Base-by-base conservation (phyloP, 2,113 vertebrate species). In the Cottus gobio region DNA sequence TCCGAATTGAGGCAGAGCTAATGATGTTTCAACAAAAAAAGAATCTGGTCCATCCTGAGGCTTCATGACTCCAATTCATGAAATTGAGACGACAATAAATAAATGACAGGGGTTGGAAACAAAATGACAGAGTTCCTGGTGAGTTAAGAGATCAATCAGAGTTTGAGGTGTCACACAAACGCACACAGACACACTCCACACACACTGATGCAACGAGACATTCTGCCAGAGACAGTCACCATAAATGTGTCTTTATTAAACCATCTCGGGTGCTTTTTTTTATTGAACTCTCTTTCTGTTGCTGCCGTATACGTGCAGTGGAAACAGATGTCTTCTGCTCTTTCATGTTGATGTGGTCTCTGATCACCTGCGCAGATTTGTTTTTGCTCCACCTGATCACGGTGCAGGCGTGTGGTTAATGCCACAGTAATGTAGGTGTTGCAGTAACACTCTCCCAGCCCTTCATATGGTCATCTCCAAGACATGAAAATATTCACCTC, bases 401-500 rank as follows among this genome's bases (percentile, higher is more conserved):
- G 31, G 26, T 77, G 62, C 34, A 24, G 30, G 31, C 7, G 2
- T 71, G 72, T 83, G 82, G 56, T 79, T 62, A 61, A 64, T 15
- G 44, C 79, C 60, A 68, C 70, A 71, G 48, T 76, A 71, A 16
- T 82, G 62, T 34, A 62, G 30, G 44, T 76, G 46, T 67, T 70
- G 74, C 82, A 80, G 39, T 44, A 74, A 31, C 76, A 4, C 77
- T 61, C 70, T 64, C 69, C 71, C 68, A 48, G 52, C 68, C 77
- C 75, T 77, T 76, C 61, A 75, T 36, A 56, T 13, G 77, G 39
- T 81, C 83, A 48, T 86, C 83, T 42, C 46, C 39, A 34, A 71
- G 37, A 85, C 81, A 79, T 66, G 75, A 83, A 83, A 82, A 85
- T 71, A 75, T 78, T 88, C 79, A 22, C 77, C 24, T 62, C 78